Conservation (phyloP, 2,113 vertebrate species). For the Anolis carolinensis region DNA sequence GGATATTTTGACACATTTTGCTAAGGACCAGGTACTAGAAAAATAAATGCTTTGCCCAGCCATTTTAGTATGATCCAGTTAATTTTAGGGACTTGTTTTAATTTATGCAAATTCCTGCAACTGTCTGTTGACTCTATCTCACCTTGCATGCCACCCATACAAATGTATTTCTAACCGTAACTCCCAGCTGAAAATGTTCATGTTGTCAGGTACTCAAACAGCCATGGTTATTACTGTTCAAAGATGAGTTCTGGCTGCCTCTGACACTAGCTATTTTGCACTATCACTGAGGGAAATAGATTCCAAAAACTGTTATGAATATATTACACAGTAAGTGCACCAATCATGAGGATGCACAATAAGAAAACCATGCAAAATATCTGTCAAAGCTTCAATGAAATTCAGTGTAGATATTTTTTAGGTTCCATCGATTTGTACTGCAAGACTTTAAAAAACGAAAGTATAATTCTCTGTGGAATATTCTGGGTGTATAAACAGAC, state of each 20-base stretch:
- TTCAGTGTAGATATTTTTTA: conserved; percentile 37
- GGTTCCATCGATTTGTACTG: conserved; percentile 11
- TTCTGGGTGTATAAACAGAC: not conserved
- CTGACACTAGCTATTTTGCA: conserved; percentile 65
- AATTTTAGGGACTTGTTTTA: conserved; percentile 24
- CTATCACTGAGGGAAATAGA: conserved; percentile 26
- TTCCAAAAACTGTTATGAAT: conserved; percentile 56
- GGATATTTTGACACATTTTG: not conserved
- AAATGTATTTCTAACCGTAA: conserved; percentile 67
- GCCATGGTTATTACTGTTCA: conserved; percentile 71
- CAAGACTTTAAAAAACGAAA: not conserved
- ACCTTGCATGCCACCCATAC: conserved; percentile 49
- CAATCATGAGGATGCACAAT: conserved; percentile 28
- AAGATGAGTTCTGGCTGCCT: conserved; percentile 61
- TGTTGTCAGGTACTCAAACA: conserved; percentile 60
- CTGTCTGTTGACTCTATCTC: not conserved
- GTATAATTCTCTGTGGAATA: not conserved
- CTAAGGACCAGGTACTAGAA: not conserved
- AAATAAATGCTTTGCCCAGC: not conserved
- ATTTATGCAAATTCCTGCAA: conserved; percentile 27
- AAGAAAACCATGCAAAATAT: conserved; percentile 37
- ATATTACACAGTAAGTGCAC: conserved; percentile 28
- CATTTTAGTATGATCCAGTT: not conserved
- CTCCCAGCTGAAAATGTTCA: conserved; percentile 62
- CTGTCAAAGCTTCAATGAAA: conserved; percentile 9